Conservation (phyloP, 2,888 invertebrate species). For the Halocaridina rubra region DNA sequence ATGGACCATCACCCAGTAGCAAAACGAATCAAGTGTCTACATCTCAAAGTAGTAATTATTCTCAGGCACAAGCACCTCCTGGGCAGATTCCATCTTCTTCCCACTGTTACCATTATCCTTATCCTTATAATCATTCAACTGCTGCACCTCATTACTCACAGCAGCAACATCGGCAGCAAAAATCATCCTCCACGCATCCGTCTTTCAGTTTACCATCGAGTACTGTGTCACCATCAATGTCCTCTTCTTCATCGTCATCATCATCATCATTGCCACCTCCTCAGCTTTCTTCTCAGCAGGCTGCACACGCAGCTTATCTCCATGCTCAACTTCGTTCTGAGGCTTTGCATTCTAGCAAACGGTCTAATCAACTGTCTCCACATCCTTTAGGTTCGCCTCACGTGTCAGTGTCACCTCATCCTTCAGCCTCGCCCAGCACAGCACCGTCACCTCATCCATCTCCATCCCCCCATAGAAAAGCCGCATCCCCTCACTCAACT, state of each 20-base stretch:
- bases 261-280: constrained; percentile 17
- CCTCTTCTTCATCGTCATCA: too few relatives aligned
- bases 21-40: neutral
- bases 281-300: constrained; percentile 12
- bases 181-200: constrained; percentile 10
- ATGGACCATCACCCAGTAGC: constrained; percentile 16
- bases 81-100: neutral
- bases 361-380: constrained; percentile 38
- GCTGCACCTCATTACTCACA: constrained; percentile 13
- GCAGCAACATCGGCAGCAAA: constrained; percentile 29
- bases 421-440: neutral
- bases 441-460: constrained; percentile 25
- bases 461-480: constrained; percentile 11
- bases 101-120: constrained; percentile 21
- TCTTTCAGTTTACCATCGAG: constrained; percentile 20
- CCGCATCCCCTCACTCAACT: constrained; percentile 10
- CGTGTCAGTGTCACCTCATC: constrained; percentile 33
- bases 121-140: neutral
- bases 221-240: neutral
- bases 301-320: constrained; percentile 24
- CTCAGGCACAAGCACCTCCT: constrained; percentile 3
- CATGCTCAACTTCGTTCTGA: constrained; percentile 33
- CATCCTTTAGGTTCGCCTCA: constrained; percentile 38
- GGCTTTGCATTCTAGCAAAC: constrained; percentile 22
- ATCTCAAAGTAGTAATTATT: constrained; percentile 9